Percentiles rank a stretch among this genome's conserved stretches.
phyloP scores from a whole-genome alignment of 2,888 invertebrate species.

The Meandrusa payeni region DNA sequence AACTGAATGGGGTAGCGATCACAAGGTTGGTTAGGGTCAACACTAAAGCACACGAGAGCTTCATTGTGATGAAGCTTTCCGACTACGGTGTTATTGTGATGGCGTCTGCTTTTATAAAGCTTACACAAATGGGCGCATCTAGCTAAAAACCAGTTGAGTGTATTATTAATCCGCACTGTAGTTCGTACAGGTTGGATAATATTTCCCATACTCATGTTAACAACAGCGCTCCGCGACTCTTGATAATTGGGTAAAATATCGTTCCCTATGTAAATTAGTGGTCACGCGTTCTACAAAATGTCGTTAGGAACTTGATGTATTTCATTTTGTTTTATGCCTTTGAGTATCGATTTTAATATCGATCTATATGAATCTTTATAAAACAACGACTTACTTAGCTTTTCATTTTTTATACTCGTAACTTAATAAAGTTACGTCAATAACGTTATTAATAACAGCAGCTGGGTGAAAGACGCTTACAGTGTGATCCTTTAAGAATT shows the following conservation, averaged over 20 bases:
- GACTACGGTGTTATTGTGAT: conserved; percentile 59
- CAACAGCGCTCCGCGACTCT: conserved; percentile 38
- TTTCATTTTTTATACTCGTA: too few relatives aligned
- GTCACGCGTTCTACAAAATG: too few relatives aligned
- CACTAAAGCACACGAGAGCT: conserved; percentile 60
- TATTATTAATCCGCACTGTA: conserved; percentile 64
- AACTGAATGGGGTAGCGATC: conserved; percentile 60
- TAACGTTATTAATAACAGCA: too few relatives aligned
- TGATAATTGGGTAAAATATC: conserved; percentile 37
- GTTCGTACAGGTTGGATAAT: conserved; percentile 54
- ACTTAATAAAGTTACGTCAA: too few relatives aligned
- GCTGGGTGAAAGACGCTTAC: too few relatives aligned
- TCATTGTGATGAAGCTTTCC: conserved; percentile 68
- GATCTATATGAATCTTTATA: too few relatives aligned
- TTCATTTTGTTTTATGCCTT: too few relatives aligned
- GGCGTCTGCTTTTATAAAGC: conserved; percentile 71
- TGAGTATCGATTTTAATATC: too few relatives aligned
- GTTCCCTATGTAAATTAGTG: too few relatives aligned
- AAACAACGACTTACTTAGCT: too few relatives aligned
- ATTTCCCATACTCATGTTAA: conserved; percentile 46
- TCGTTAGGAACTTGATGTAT: too few relatives aligned
- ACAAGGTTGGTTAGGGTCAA: conserved; percentile 50
- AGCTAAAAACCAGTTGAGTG: conserved; percentile 72
- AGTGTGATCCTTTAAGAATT: too few relatives aligned
- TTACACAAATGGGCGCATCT: conserved; percentile 66